phyloP scores from a whole-genome alignment of 1,140 invertebrate species.

The Antheraea pernyi region DNA sequence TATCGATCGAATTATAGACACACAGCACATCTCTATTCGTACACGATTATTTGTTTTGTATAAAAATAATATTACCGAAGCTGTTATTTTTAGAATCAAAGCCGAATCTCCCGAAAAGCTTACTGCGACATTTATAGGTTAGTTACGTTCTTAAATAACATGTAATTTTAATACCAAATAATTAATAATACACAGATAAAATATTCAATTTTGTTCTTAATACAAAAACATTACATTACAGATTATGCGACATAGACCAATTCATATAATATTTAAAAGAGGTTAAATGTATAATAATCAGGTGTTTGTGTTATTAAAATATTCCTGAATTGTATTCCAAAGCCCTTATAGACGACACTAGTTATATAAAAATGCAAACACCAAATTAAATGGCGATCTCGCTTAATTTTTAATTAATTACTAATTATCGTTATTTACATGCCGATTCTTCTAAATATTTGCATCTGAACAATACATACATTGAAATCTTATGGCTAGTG shows the following conservation, averaged over 20 bases:
- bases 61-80: conserved; percentile 68
- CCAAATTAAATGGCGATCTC: conserved; percentile 42
- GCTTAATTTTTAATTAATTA: conserved; percentile 51
- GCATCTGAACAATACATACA: conserved; percentile 77
- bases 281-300: too few relatives aligned
- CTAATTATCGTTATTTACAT: conserved; percentile 73
- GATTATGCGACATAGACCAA: too few relatives aligned
- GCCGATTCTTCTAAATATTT: conserved; percentile 76
- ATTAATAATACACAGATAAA: background rate
- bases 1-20: conserved; percentile 32
- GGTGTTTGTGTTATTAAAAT: background rate
- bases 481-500: conserved; percentile 68
- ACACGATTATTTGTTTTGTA: conserved; percentile 46
- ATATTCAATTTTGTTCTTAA: too few relatives aligned
- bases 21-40: conserved; percentile 32
- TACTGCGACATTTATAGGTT: conserved; percentile 22
- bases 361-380: conserved; percentile 58
- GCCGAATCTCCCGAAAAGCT: conserved; percentile 40
- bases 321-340: conserved; percentile 36
- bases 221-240: too few relatives aligned
- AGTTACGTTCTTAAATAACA: background rate
- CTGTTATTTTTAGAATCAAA: conserved; percentile 44
- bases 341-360: conserved; percentile 24
- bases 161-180: background rate
- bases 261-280: too few relatives aligned